These are phyloP conservation scores for Myotis yumanensis DNA, from an alignment of 2,113 vertebrate species.

Conservation along the genomic window DNA sequence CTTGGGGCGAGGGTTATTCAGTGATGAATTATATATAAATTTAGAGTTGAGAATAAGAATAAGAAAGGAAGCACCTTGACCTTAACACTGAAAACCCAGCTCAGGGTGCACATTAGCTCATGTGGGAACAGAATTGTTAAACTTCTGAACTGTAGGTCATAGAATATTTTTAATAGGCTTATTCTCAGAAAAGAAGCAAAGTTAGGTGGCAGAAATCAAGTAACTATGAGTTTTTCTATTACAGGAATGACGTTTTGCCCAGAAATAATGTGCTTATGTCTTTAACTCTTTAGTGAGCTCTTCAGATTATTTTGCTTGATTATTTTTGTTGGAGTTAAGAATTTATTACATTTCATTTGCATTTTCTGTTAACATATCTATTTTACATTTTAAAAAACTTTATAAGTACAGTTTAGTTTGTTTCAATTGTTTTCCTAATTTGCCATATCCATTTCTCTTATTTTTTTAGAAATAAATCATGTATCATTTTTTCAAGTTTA, in stretches of 20 bases:
- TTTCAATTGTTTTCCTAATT: conserved; percentile 21
- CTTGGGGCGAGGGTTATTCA: neutral
- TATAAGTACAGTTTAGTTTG: neutral
- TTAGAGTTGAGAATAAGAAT: neutral
- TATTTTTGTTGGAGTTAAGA: neutral
- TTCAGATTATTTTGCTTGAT: neutral
- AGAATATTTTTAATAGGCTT: neutral
- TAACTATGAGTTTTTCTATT: neutral
- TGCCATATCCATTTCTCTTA: neutral
- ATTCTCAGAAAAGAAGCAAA: neutral
- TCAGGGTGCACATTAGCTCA: neutral
- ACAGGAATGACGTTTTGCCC: neutral
- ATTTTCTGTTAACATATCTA: neutral
- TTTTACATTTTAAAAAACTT: neutral
- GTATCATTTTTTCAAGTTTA: neutral
- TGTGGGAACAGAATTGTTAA: neutral
- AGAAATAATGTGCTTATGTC: neutral
- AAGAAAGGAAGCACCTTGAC: neutral
- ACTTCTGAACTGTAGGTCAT: neutral
- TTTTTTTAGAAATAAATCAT: neutral
- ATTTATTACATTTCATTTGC: neutral
- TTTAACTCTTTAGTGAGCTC: neutral
- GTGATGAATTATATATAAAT: neutral
- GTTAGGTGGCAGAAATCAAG: neutral
- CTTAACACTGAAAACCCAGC: neutral